phyloP scores from a whole-genome alignment of 2,888 invertebrate genomes.

The Leucania comma region DNA sequence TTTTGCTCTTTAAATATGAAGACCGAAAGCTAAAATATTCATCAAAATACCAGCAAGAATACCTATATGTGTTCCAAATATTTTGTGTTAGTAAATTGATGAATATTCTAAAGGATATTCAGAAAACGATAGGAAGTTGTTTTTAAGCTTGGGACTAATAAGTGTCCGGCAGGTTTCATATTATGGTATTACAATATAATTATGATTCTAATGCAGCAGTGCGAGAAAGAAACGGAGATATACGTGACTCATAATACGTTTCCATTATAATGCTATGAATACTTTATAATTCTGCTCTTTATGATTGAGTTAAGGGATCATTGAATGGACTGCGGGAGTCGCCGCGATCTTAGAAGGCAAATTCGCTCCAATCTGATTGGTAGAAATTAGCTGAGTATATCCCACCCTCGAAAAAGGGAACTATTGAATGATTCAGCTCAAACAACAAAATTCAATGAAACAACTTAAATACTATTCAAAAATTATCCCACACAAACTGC shows the following conservation, averaged over 20 bases:
- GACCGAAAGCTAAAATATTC: slow-evolving; percentile 23
- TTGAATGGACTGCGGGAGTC: too few species aligned
- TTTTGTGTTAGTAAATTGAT: background rate
- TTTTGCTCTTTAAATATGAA: slow-evolving; percentile 15
- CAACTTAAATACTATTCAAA: slow-evolving; percentile 21
- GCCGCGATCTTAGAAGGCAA: too few species aligned
- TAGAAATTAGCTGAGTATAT: too few species aligned
- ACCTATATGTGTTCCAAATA: background rate
- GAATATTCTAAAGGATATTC: background rate
- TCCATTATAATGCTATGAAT: background rate
- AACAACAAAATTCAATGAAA: slow-evolving; percentile 9
- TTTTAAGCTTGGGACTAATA: background rate
- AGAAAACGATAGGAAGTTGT: background rate
- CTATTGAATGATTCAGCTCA: background rate
- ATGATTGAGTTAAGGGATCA: background rate
- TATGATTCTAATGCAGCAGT: background rate
- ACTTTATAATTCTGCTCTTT: background rate
- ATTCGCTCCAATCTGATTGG: too few species aligned
- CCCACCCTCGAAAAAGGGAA: too few species aligned
- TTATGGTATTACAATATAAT: background rate
- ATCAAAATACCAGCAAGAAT: background rate
- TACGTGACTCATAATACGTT: background rate
- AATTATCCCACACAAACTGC: slow-evolving; percentile 28
- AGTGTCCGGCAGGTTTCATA: background rate
- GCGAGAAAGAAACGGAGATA: background rate